Evolutionary conservation across 2,888 invertebrate genomes (phyloP), one percentile per base, ranked within the genome.

Genomic region (Drepana falcataria): DNA sequence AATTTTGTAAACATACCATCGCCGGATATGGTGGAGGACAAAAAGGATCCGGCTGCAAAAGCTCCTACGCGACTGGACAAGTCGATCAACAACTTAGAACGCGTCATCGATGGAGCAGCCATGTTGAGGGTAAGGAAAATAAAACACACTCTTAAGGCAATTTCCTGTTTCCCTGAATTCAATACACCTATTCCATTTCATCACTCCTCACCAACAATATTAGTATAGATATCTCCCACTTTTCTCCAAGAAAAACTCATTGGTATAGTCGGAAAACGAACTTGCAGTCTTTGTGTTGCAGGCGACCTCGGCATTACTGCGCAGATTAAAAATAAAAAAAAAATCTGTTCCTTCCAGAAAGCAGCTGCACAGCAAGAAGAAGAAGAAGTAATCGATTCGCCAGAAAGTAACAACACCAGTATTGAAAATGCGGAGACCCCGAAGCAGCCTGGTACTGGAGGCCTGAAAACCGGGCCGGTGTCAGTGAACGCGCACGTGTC

Each of bases 401-500:
- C 64, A 0, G 82, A 83, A 61, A 54, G 56, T 2, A 81, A 75
- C 64, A 63, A 53, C 48, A 75, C 79, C 1, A 55, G 57, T 2
- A 51, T 61, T 0, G 79, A 77, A 3, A 70, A 61, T 21, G 69
- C 66, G 0, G 77, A 79, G 0, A 61, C 60, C 0, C 59, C 61
- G 2, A 44, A 44, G 44, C 44, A 44, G 9, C 44, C 44, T 44
- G 44, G 7, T 9, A 44, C 44, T 9, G 44, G 6, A 6, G 9
- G 9, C 9, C 44, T 44, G 44, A 6, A 9, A 44, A 44, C 44
- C 44, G 44, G 44, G 6, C n/a, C 6, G 3, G 6, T 51, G 41
- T 68, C 72, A 2, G 60, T 66, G 3, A 81, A 81, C 7, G 83
- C 87, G 6, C 91, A 90, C 65, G 76, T 81, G 1, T 92, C 92